Conservation (phyloP, 2,113 vertebrate species). For the Microtus pennsylvanicus region DNA sequence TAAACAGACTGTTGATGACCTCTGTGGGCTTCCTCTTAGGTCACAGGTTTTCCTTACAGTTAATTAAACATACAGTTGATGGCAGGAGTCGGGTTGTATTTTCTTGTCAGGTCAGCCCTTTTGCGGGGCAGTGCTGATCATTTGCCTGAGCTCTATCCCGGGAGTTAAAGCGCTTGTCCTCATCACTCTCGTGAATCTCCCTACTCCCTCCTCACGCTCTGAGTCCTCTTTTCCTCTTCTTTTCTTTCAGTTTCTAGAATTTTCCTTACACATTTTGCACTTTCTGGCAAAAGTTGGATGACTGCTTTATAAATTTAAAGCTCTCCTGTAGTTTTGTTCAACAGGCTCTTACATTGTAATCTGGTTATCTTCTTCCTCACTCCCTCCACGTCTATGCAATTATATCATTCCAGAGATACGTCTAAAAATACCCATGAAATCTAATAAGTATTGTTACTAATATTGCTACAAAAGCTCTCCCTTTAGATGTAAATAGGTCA, state of each 20-base stretch:
- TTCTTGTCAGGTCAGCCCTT: slow-evolving; percentile 63
- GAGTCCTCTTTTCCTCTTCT: background rate
- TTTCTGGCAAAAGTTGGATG: background rate
- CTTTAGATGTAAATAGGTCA: background rate
- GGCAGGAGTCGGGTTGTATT: slow-evolving; percentile 43
- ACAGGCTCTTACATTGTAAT: background rate
- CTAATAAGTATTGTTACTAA: background rate
- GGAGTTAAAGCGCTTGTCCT: slow-evolving; percentile 62
- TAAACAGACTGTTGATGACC: background rate
- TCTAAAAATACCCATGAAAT: background rate
- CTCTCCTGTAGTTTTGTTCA: background rate
- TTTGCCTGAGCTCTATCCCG: slow-evolving; percentile 56
- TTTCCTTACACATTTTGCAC: background rate
- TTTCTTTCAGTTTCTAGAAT: background rate
- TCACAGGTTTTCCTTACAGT: slow-evolving; percentile 50
- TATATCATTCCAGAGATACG: background rate
- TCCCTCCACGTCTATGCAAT: background rate
- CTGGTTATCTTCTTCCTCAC: background rate
- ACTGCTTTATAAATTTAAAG: background rate
- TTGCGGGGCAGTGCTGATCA: background rate
- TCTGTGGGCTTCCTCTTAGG: slow-evolving; percentile 44
- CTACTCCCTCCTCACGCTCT: background rate
- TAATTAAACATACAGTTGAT: slow-evolving; percentile 28
- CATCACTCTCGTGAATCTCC: background rate
- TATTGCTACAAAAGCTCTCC: background rate